Base-by-base conservation (phyloP, 2,888 invertebrate species). In the Hypercompe scribonia region DNA sequence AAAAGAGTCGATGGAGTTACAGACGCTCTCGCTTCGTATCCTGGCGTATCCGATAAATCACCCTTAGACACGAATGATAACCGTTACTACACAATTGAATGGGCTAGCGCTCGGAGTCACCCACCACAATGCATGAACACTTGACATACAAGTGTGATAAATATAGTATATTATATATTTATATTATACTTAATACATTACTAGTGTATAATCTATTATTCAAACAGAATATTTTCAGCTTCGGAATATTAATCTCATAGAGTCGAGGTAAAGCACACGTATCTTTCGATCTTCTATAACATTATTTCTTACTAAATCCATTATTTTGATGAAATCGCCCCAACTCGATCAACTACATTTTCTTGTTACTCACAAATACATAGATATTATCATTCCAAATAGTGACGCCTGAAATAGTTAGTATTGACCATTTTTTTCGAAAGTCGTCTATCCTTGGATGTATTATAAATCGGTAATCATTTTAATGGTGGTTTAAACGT, bases 291-390 rank as follows among this genome's bases (percentile, higher is more conserved):
- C 58, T 58, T 28, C 28, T 58, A 13, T 58, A 58, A 58, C 13
- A 28, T 58, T 58, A 58, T 58, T 28, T 28, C 58, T 28, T 28
- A 58, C 58, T 58, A 28, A 58, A 58, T 58, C 58, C 34, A 64
- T 64, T 64, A 64, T 21, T 34, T 34, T 58, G 33, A 64, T 64
- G 31, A 64, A 21, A 34, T 58, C n/a, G 54, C n/a, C n/a, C n/a
- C 54, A 63, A 33, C 33, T 63, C 63, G 15, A 33, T 70, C 54
- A 54, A n/a, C n/a, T 54, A 58, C 13, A 58, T 71, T 77, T 73
- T 72, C 50, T 5, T 64, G 67, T 79, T 68, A 77, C 79, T 73
- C 70, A 71, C 71, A 50, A 69, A 50, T 21, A 69, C 21, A 21
- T 54, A 54, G 10, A 54, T 46, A 34, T 66, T 33, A 69, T 67